Base-by-base conservation (phyloP, 2,888 invertebrate species). In the Dynastes hyllus region DNA sequence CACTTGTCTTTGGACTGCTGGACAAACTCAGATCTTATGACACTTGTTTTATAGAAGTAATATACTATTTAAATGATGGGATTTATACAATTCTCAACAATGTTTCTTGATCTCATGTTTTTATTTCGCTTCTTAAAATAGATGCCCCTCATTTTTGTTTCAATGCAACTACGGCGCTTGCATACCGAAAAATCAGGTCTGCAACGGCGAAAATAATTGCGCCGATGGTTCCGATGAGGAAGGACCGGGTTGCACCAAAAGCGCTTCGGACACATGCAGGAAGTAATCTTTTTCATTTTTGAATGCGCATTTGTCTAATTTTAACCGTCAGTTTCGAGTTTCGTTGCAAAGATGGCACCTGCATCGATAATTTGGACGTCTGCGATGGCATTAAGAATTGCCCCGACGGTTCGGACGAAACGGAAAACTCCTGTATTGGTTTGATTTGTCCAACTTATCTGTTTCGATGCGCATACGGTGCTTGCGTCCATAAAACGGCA, bases 131-230 rank as follows among this genome's bases (percentile, higher is more conserved):
- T 32, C 32, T 45, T 40, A 2, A 83, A 84, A 2, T 67, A 87
- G 89, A 1, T 92, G 92, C 81, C 89, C 89, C 2, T 82, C 85
- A 0, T 90, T 86, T 79, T 85, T 89, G 5, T 91, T 90, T 84
- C 88, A 88, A 32, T 92, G 91, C 82, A 83, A 85, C 11, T 91
- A 92, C 81, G 91, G 91, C 11, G 91, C 90, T 2, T 92, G 91
- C 82, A 86, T 91, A 6, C 88, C 88, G 79, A 86, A 87, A 22
- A 87, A 87, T 4, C 77, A 82, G 8, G 82, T 81, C 29, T 91
- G 91, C 81, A 87, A 91, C 82, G 90, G 90, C 0, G 82, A 86
- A 66, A 80, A 84, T 69, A 89, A 91, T 79, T 91, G 91, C 81
- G 83, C 85, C 51, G 91, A 91, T 80, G 88, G 87, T 55, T 91